Evolutionary conservation across 92 coral and sea anemone species (phyloP), one percentile per base, ranked within the genome.

Genomic region (Epizoanthus stellaris): DNA sequence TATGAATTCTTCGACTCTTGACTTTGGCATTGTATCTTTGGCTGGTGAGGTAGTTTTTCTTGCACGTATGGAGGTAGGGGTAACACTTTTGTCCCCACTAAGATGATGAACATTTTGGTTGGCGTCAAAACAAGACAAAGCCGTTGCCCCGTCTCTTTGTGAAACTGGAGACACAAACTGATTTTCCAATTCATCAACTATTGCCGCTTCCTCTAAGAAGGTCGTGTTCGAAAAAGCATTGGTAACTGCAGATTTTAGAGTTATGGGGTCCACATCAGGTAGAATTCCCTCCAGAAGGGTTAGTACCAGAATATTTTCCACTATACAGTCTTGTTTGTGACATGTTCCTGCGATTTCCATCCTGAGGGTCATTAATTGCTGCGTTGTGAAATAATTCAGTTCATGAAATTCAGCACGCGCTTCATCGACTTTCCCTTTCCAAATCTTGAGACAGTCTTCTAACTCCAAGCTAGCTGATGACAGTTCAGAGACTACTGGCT

Each of bases 331-430:
- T 30, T 76, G 77, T 45, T 82, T 91, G 64, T 40, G 76, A 73
- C 94, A 88, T 2, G 91, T 86, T 23, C 36, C 17, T 10, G 95
- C 95, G 20, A 95, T 70, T 69, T 90, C 94, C 75, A 80, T 84
- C 56, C 98, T 88, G 62, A 95, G 80, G 4, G 80, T 77, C 76
- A 92, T 84, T 42, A 95, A 65, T 65, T 95, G 98, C 87, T 89
- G 89, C 19, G 95, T 92, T 19, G 94, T 90, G 82, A 88, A 95
- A 74, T 90, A 92, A 30, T 95, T 95, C 8, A 95, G 76, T 38
- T 91, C 92, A 58, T 72, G 77, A 73, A 76, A 92, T 30, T 85
- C 68, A 7, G 4, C 68, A 15, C 98, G 85, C 43, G 67, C 85
- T n/a, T 52, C 68, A 64, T 89, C 76, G 65, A 95, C 87, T 58